These are phyloP conservation scores for Cheilosia vernalis DNA, from an alignment of 2,888 invertebrate species.

Conservation along the genomic window DNA sequence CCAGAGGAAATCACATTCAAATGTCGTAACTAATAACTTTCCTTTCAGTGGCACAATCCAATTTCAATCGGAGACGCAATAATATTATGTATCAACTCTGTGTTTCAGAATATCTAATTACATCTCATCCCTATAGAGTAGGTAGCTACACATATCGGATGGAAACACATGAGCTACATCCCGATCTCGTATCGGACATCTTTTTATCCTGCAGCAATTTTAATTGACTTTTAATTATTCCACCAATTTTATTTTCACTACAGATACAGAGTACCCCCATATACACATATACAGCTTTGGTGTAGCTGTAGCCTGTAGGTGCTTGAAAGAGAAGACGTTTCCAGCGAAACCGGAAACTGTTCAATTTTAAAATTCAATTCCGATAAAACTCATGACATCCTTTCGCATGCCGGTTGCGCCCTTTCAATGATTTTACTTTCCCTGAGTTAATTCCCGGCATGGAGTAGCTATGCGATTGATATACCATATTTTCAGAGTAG, in stretches of 20 bases:
- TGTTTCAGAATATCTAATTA: slow-evolving; percentile 30
- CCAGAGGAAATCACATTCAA: slow-evolving; percentile 41
- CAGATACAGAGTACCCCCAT: slow-evolving; percentile 15
- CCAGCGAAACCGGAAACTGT: slow-evolving; percentile 57
- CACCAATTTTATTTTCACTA: slow-evolving; percentile 67
- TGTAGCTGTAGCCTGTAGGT: too few species aligned
- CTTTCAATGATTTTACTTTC: not conserved
- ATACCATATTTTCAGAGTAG: slow-evolving; percentile 26
- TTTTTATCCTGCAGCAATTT: slow-evolving; percentile 50
- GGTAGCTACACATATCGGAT: too few species aligned
- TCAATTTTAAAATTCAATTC: slow-evolving; percentile 71
- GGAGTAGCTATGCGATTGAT: slow-evolving; percentile 46
- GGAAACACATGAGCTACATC: not conserved
- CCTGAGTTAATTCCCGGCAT: not conserved
- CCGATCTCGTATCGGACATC: slow-evolving; percentile 37
- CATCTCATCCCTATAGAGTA: not conserved
- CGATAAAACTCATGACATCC: slow-evolving; percentile 62
- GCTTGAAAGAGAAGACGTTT: not conserved
- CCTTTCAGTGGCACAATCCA: slow-evolving; percentile 46
- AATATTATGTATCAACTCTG: slow-evolving; percentile 24
- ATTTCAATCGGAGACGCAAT: slow-evolving; percentile 52
- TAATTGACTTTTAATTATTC: slow-evolving; percentile 73
- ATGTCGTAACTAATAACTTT: slow-evolving; percentile 63
- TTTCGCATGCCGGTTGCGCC: slow-evolving; percentile 9
- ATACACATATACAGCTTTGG: too few species aligned